Evolutionary conservation across 2,113 vertebrate species (phyloP).

Genomic region (Prunella fulvescens): DNA sequence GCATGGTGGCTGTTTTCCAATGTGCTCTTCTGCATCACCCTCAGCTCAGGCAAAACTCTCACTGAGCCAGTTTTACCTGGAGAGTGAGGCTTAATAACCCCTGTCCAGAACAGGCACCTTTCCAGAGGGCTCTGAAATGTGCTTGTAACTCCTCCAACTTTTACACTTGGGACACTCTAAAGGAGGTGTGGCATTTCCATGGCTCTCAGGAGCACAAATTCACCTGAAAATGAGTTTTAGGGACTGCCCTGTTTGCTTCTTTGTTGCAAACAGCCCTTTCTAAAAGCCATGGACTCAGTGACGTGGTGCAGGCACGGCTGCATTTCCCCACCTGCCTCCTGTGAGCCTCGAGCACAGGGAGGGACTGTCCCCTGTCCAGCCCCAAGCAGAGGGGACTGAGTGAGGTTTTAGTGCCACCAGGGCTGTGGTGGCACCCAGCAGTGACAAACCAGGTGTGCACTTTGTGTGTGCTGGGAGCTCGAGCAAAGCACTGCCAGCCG

Average conservation of each 20-base stretch:
- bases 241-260: rapidly evolving
- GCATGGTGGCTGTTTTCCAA: not conserved
- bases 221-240: not conserved
- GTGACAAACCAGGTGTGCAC: not conserved
- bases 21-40: not conserved
- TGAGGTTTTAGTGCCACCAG: not conserved
- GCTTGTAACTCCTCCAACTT: not conserved
- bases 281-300: rapidly evolving
- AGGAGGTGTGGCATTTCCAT: not conserved
- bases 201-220: not conserved
- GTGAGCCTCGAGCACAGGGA: not conserved
- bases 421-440: not conserved
- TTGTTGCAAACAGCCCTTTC: not conserved
- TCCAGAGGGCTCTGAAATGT: not conserved
- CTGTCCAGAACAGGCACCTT: not conserved
- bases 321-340: not conserved
- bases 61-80: not conserved
- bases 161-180: not conserved
- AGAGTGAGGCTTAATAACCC: not conserved
- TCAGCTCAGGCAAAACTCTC: not conserved
- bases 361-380: not conserved
- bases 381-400: rapidly evolving
- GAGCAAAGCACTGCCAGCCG: not conserved
- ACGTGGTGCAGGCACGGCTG: rapidly evolving
- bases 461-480: not conserved